Conservation (phyloP, 2,113 vertebrate species). For the Sorex fumeus region DNA sequence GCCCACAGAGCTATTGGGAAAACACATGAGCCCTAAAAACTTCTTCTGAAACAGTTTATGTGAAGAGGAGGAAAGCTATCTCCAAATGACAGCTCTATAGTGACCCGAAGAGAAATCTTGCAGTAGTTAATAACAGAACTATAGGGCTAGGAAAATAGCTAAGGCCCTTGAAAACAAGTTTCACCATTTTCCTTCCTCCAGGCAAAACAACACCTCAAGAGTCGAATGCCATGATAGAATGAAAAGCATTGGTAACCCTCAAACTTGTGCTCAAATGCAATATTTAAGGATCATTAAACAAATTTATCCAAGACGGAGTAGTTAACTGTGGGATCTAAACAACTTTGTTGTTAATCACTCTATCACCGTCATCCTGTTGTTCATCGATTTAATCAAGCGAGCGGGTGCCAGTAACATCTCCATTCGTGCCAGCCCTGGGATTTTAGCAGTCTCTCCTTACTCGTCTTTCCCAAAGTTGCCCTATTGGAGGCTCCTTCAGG, state of each 20-base stretch:
- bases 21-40: neutral
- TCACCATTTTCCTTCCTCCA: constrained; percentile 42
- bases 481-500: too few species aligned
- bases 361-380: too few species aligned
- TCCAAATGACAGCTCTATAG: too few species aligned
- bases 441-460: too few species aligned
- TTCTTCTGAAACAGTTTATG: constrained; percentile 56
- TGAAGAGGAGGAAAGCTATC: constrained; percentile 13
- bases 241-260: neutral
- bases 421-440: too few species aligned
- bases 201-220: constrained; percentile 22
- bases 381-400: too few species aligned
- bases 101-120: constrained; percentile 43
- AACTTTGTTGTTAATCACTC: constrained; percentile 63
- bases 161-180: constrained; percentile 50
- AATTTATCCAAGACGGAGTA: constrained; percentile 8
- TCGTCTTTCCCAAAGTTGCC: too few species aligned
- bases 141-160: constrained; percentile 35
- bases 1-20: too few species aligned
- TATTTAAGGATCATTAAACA: constrained; percentile 44
- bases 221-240: constrained; percentile 7
- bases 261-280: constrained; percentile 41
- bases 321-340: constrained; percentile 58
- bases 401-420: too few species aligned
- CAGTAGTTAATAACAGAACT: constrained; percentile 36